phyloP scores from a whole-genome alignment of 2,888 invertebrate species.

The Stegana nigrithorax region DNA sequence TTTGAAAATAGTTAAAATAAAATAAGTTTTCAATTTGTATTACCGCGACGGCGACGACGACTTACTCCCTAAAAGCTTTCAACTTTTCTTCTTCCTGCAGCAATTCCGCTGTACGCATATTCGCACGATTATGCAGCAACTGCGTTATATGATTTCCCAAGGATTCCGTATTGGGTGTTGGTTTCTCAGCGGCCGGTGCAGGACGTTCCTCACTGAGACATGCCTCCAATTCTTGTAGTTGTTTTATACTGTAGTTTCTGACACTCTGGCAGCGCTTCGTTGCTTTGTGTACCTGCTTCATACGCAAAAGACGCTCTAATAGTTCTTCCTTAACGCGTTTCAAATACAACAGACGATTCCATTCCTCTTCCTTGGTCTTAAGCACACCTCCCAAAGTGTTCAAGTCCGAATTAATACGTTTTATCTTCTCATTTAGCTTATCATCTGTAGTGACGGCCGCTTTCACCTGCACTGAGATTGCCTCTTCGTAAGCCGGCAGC shows the following conservation, averaged over 20 bases:
- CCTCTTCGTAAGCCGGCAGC: constrained; percentile 45
- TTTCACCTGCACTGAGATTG: constrained; percentile 66
- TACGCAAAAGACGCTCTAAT: constrained; percentile 77
- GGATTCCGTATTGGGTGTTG: constrained; percentile 21
- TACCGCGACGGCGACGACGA: too few species aligned
- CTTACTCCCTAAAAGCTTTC: too few species aligned
- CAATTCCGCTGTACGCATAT: constrained; percentile 58
- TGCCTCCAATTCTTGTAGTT: constrained; percentile 38
- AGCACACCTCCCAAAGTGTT: constrained; percentile 80
- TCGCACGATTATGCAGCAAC: constrained; percentile 17
- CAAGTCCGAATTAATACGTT: constrained; percentile 76
- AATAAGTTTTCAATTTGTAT: too few species aligned
- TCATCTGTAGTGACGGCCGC: constrained; percentile 74
- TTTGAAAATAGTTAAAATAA: too few species aligned
- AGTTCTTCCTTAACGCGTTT: constrained; percentile 89
- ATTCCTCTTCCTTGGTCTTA: constrained; percentile 85
- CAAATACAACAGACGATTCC: constrained; percentile 85
- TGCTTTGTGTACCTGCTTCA: constrained; percentile 73
- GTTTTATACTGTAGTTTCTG: constrained; percentile 32
- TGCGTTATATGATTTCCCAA: neutral
- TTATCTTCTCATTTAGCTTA: constrained; percentile 74
- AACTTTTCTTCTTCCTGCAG: constrained; percentile 41
- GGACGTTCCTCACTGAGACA: constrained; percentile 33
- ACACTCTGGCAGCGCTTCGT: constrained; percentile 42
- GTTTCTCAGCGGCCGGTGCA: constrained; percentile 3